Evolutionary conservation across 1,140 invertebrate species (phyloP).

Genomic region (Macrotrachela quadricornifera): DNA sequence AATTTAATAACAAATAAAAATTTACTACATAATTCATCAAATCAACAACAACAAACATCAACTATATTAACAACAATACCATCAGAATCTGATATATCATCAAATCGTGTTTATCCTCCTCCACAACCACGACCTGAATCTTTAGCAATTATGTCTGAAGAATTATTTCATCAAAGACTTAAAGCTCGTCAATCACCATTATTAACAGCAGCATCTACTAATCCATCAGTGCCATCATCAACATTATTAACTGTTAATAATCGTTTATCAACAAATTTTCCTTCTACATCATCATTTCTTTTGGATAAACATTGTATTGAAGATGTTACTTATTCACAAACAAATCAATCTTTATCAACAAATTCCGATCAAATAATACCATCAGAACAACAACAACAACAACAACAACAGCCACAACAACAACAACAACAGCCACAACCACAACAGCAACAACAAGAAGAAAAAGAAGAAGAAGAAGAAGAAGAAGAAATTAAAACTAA

Average conservation of each 20-base stretch:
- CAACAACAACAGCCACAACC: background rate
- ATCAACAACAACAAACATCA: background rate
- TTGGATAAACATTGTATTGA: background rate
- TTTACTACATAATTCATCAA: background rate
- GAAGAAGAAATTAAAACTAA: background rate
- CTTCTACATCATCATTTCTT: conserved; percentile 1
- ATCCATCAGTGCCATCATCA: background rate
- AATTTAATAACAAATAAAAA: background rate
- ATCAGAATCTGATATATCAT: background rate
- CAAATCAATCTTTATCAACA: background rate
- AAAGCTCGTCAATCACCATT: background rate
- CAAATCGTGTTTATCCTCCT: background rate
- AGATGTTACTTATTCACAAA: background rate
- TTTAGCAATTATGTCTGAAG: background rate
- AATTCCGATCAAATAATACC: background rate
- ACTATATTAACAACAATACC: background rate
- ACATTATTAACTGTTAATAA: background rate
- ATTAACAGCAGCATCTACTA: background rate
- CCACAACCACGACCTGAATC: conserved; percentile 1
- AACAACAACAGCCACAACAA: background rate
- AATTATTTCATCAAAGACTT: conserved; percentile 1
- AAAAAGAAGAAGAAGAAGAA: background rate
- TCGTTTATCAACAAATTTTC: background rate
- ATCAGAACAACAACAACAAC: background rate
- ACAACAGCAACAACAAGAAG: background rate